Base-by-base conservation (phyloP, 2,888 invertebrate species). In the Parthenolecanium corni region DNA sequence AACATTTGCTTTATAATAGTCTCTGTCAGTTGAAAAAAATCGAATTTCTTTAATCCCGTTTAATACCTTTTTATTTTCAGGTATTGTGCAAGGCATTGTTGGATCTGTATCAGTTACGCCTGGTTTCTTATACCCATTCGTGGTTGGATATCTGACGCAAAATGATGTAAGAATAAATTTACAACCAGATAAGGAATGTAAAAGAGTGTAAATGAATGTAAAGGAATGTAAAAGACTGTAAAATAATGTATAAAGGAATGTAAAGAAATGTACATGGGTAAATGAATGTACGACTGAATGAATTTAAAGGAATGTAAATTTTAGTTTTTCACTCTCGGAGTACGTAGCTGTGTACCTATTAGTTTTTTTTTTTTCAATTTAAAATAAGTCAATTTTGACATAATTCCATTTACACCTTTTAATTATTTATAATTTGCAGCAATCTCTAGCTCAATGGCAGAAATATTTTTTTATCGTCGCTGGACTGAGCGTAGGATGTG, bases 141-240 rank as follows among this genome's bases (percentile, higher is more conserved):
- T 83, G 16, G 82, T 83, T 23, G 83, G 82, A 18, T 70, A 76
- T 54, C 71, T 84, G 9, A 84, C 83, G 0, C 76, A 78, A 61
- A 76, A 79, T 68, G 82, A 83, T 71, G 83, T 83, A 72, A 79
- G 79, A 77, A 6, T 24, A 18, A 3, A n/a, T 38, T 62, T n/a
- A 1, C 21, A 31, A n/a, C 24, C 47, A 40, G 25, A 36, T 46
- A 12, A 58, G 6, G 21, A 4, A n/a, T 52, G 5, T 65, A 31
- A n/a, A n/a, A n/a, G n/a, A n/a, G n/a, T n/a, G n/a, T n/a, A n/a
- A n/a, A n/a, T n/a, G n/a, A n/a, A n/a, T n/a, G n/a, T n/a, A n/a
- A n/a, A n/a, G n/a, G n/a, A n/a, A n/a, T n/a, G n/a, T n/a, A n/a
- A n/a, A n/a, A 51, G n/a, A 11, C 23, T 21, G 54, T 18, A 64